Evolutionary conservation across 30 jellyfish, hydroid and myxozoan genomes (phyloP).

Genomic region (Pseudorhiza aurosa): DNA sequence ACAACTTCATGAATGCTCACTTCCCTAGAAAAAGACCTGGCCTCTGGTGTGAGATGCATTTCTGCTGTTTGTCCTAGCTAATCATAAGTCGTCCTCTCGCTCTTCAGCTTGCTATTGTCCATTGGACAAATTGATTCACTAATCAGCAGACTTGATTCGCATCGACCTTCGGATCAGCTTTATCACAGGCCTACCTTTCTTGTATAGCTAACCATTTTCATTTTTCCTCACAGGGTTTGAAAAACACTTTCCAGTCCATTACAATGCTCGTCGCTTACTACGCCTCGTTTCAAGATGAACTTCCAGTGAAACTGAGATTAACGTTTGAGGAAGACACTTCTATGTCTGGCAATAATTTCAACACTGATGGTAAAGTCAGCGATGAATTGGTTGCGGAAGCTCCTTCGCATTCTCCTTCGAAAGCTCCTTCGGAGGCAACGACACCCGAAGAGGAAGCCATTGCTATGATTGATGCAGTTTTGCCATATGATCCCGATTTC

Average conservation of each 20-base stretch:
- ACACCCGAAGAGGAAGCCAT: constrained; percentile 37
- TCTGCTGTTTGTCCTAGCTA: too few species aligned
- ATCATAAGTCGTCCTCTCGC: too few species aligned
- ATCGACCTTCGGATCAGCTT: too few species aligned
- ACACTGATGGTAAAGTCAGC: constrained; percentile 39
- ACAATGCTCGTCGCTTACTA: constrained; percentile 75
- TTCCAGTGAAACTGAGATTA: constrained; percentile 81
- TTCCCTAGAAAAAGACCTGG: too few species aligned
- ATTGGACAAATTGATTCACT: too few species aligned
- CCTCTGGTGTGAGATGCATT: too few species aligned
- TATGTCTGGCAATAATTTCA: background rate
- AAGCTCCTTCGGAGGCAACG: background rate
- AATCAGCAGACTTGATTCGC: too few species aligned
- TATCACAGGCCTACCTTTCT: too few species aligned
- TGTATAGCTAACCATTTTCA: too few species aligned
- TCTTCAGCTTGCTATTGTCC: too few species aligned
- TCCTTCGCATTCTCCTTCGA: background rate
- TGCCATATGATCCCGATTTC: constrained; percentile 78
- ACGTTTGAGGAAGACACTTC: constrained; percentile 73
- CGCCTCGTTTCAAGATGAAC: constrained; percentile 78
- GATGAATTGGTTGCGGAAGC: background rate
- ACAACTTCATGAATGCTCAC: too few species aligned
- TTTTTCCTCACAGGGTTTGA: constrained; percentile 65
- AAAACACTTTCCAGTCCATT: constrained; percentile 48
- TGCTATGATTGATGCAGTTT: constrained; percentile 22